phyloP scores from a whole-genome alignment of 2,797 vertebrate genomes.

The Pterois miles region DNA sequence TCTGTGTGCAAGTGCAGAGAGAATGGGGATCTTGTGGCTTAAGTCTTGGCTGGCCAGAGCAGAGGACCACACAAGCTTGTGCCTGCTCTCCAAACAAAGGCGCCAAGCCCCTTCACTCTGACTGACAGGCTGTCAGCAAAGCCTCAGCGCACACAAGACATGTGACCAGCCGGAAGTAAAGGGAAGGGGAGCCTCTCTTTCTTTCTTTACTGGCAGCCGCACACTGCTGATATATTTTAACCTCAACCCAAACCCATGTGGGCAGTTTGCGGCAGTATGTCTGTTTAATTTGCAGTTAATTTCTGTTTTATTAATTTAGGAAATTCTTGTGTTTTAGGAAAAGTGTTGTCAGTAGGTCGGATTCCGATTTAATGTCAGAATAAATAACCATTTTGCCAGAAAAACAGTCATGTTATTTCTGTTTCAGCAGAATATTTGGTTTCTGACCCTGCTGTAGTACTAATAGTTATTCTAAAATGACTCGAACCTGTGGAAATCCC shows the following conservation, averaged over 20 bases:
- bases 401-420: slow-evolving; percentile 11
- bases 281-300: slow-evolving; percentile 30
- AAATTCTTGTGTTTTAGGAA: slow-evolving; percentile 23
- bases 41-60: slow-evolving; percentile 66
- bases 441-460: slow-evolving; percentile 2
- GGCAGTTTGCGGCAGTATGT: slow-evolving; percentile 19
- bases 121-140: slow-evolving; percentile 83
- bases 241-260: slow-evolving; percentile 9
- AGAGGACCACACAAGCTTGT: slow-evolving; percentile 85
- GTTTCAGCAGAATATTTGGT: slow-evolving; percentile 18
- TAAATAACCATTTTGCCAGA: slow-evolving; percentile 30
- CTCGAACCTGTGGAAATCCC: slow-evolving; percentile 27
- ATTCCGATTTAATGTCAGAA: slow-evolving; percentile 25
- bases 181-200: slow-evolving; percentile 50
- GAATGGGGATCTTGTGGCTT: slow-evolving; percentile 66
- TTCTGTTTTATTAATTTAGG: slow-evolving; percentile 42
- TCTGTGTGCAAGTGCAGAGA: slow-evolving; percentile 35
- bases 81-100: slow-evolving; percentile 81
- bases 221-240: slow-evolving; percentile 51
- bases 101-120: slow-evolving; percentile 74
- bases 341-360: slow-evolving; percentile 8
- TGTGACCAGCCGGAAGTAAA: slow-evolving; percentile 77
- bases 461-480: slow-evolving; percentile 30
- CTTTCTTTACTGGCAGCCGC: slow-evolving; percentile 43
- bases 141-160: slow-evolving; percentile 72